These are phyloP conservation scores for Meda fulgida DNA, from an alignment of 2,797 vertebrate species.

Conservation along the genomic window DNA sequence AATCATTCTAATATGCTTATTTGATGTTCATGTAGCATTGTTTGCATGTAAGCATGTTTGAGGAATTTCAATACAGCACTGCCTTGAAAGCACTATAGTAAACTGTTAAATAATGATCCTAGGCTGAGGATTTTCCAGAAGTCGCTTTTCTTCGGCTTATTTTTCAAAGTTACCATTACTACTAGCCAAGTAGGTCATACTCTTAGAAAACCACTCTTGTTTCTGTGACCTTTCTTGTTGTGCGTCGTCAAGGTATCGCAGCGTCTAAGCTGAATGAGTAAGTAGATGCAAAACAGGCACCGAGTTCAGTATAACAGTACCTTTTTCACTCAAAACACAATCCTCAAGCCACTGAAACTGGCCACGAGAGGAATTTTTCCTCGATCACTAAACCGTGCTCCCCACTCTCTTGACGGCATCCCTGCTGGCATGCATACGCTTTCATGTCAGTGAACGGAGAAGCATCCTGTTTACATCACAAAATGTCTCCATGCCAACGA, in stretches of 20 bases:
- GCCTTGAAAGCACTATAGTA: not conserved
- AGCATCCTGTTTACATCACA: slow-evolving; percentile 65
- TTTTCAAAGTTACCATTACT: not conserved
- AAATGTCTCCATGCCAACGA: slow-evolving; percentile 51
- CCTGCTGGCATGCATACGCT: slow-evolving; percentile 28
- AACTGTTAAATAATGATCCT: not conserved
- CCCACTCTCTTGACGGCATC: not conserved
- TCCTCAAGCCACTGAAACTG: slow-evolving; percentile 35
- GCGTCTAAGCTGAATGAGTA: slow-evolving; percentile 53
- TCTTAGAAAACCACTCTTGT: slow-evolving; percentile 28
- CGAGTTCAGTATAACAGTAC: slow-evolving; percentile 41
- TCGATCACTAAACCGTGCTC: not conserved
- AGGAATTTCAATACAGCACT: not conserved
- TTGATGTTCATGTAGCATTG: not conserved
- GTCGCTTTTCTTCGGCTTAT: not conserved
- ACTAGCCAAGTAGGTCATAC: slow-evolving; percentile 11
- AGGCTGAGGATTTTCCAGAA: not conserved
- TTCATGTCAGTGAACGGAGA: slow-evolving; percentile 26
- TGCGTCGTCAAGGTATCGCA: slow-evolving; percentile 49
- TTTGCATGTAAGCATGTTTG: not conserved
- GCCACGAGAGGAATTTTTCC: slow-evolving; percentile 18
- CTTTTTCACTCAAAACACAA: slow-evolving; percentile 44
- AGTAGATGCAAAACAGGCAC: slow-evolving; percentile 52
- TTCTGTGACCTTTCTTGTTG: slow-evolving; percentile 33
- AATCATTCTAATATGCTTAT: not conserved